Percentiles rank a stretch among this genome's conserved stretches.
Conservation (phyloP, 2,797 vertebrate species). For the Loris lydekkerianus region DNA sequence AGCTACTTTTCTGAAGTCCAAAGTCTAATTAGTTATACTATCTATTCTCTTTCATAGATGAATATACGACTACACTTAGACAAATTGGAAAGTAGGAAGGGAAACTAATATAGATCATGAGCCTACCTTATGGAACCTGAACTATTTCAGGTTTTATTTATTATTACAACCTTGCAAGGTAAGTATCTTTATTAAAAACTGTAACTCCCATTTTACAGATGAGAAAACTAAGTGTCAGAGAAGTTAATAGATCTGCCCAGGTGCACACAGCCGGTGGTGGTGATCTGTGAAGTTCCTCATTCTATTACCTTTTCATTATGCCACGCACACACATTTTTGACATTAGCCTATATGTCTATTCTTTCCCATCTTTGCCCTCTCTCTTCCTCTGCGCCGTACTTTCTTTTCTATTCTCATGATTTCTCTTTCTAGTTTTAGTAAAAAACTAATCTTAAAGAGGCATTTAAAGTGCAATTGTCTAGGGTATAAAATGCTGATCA, state of each 20-base stretch:
- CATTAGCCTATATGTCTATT: neutral
- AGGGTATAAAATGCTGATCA: neutral
- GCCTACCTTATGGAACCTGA: neutral
- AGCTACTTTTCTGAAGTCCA: neutral
- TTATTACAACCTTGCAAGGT: neutral
- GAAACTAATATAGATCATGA: neutral
- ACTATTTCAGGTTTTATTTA: conserved; percentile 28
- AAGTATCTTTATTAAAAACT: neutral
- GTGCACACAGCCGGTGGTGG: neutral
- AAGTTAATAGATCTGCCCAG: neutral
- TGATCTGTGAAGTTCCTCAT: neutral
- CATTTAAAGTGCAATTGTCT: neutral
- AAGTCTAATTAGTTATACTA: neutral
- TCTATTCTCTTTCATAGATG: neutral
- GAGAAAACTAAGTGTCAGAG: neutral
- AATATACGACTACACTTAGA: neutral
- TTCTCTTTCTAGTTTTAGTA: conserved; percentile 1
- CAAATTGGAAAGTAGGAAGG: conserved; percentile 2
- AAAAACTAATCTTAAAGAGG: conserved; percentile 4
- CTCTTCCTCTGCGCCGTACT: neutral
- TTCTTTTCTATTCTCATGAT: neutral
- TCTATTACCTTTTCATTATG: neutral
- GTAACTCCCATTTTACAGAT: neutral
- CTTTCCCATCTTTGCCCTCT: neutral
- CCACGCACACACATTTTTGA: neutral